These are phyloP conservation scores for Myotis pilosus DNA, from an alignment of 2,797 vertebrate species.

Conservation along the genomic window DNA sequence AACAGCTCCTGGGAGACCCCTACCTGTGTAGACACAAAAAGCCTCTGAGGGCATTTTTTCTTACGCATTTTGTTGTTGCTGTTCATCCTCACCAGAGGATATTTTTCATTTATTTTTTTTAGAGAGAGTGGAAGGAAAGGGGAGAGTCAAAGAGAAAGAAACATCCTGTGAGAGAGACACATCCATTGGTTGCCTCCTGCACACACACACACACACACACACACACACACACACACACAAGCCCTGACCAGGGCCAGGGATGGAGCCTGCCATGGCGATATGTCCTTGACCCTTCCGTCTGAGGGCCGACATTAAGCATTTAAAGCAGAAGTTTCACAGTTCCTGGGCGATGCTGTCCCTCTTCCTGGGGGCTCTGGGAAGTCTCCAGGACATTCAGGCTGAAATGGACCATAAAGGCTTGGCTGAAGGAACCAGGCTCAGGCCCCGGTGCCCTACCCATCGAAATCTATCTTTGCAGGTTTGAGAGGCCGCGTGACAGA, in stretches of 20 bases:
- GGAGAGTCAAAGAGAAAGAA: no score
- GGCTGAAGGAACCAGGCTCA: background rate
- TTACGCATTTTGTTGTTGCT: background rate
- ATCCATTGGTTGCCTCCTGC: no score
- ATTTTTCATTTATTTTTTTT: no score
- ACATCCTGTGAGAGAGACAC: no score
- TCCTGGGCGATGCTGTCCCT: background rate
- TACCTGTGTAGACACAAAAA: background rate
- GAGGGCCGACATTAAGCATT: no score
- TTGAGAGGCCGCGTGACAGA: background rate
- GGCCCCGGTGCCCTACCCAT: background rate
- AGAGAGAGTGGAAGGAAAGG: no score
- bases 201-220: no score
- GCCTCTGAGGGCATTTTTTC: background rate
- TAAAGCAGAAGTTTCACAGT: background rate
- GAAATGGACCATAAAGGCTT: background rate
- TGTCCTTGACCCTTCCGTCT: no score
- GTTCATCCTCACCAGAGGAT: no score
- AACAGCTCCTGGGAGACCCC: background rate
- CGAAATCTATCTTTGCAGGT: background rate
- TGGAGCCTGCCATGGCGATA: no score
- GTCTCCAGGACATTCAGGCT: background rate
- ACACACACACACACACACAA: no score
- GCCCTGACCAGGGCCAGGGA: no score
- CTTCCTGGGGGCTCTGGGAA: background rate